Percentiles rank a stretch among this genome's conserved stretches.
phyloP scores from a whole-genome alignment of 2,113 vertebrate genomes.

The Aphelocoma coerulescens region DNA sequence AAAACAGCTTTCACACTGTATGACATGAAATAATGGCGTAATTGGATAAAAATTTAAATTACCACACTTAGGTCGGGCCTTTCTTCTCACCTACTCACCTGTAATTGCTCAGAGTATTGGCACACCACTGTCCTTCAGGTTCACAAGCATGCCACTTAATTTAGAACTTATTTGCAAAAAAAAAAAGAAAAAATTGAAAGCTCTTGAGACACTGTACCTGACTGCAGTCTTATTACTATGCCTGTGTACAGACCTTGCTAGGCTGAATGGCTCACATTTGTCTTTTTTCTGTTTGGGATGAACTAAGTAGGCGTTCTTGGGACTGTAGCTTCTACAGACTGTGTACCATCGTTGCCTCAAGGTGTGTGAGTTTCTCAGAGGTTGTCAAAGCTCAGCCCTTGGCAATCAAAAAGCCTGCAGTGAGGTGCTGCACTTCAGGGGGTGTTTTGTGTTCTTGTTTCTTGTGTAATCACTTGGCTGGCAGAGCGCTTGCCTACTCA shows the following conservation, averaged over 20 bases:
- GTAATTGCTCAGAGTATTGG: background rate
- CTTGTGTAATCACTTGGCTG: background rate
- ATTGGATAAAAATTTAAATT: background rate
- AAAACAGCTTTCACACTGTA: rapidly evolving
- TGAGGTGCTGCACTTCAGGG: background rate
- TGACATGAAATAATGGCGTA: background rate
- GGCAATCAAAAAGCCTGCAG: background rate
- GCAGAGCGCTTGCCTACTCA: background rate
- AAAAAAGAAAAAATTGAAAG: background rate
- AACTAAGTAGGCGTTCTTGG: background rate
- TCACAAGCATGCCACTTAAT: background rate
- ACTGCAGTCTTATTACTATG: background rate
- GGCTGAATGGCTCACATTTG: background rate
- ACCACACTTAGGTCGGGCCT: background rate
- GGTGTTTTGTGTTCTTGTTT: background rate
- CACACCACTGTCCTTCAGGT: background rate
- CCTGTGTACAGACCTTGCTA: rapidly evolving
- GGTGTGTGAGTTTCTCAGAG: background rate
- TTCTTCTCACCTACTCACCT: background rate
- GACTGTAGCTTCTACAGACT: background rate
- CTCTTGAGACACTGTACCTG: background rate
- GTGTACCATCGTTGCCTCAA: background rate
- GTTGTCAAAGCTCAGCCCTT: background rate
- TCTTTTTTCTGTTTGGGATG: background rate
- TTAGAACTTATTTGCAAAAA: background rate